These are phyloP conservation scores for Plusia festucae DNA, from an alignment of 2,888 invertebrate genomes.

Conservation along the genomic window DNA sequence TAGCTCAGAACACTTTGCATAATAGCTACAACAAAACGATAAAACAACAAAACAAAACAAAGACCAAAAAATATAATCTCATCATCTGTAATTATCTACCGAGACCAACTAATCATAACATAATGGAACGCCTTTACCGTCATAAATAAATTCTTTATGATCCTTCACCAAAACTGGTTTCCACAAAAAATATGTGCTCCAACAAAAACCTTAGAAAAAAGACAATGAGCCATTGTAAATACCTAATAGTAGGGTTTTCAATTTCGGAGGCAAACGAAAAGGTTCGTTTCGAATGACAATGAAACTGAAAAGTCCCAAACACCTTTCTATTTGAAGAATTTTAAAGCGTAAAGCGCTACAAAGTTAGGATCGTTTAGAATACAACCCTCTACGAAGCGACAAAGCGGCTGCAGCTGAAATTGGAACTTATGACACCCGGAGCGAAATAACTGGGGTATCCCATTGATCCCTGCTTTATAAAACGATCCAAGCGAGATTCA, in stretches of 20 bases:
- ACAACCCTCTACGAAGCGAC: conserved; percentile 50
- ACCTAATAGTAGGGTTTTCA: conserved; percentile 73
- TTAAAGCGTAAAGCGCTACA: conserved; percentile 71
- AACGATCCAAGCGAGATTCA: conserved; percentile 45
- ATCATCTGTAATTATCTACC: conserved; percentile 81
- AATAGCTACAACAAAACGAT: conserved; percentile 39
- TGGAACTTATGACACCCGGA: conserved; percentile 74
- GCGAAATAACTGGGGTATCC: conserved; percentile 82
- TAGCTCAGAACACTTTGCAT: conserved; percentile 42
- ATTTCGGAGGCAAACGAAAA: conserved; percentile 70
- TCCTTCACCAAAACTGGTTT: conserved; percentile 71
- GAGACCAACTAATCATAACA: conserved; percentile 78
- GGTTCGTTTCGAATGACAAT: conserved; percentile 72
- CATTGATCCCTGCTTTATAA: conserved; percentile 73
- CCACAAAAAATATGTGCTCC: conserved; percentile 74
- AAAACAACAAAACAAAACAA: conserved; percentile 62
- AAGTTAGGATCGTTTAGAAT: conserved; percentile 45
- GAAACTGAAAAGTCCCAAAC: conserved; percentile 77
- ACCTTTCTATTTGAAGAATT: conserved; percentile 69
- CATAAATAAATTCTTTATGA: conserved; percentile 78
- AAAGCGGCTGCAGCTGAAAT: conserved; percentile 69
- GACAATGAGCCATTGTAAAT: conserved; percentile 77
- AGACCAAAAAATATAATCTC: conserved; percentile 66
- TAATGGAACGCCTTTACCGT: conserved; percentile 78
- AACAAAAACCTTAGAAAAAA: conserved; percentile 64